Conservation (phyloP, 1,140 invertebrate genomes). For the Pseudachorutes palmiensis region DNA sequence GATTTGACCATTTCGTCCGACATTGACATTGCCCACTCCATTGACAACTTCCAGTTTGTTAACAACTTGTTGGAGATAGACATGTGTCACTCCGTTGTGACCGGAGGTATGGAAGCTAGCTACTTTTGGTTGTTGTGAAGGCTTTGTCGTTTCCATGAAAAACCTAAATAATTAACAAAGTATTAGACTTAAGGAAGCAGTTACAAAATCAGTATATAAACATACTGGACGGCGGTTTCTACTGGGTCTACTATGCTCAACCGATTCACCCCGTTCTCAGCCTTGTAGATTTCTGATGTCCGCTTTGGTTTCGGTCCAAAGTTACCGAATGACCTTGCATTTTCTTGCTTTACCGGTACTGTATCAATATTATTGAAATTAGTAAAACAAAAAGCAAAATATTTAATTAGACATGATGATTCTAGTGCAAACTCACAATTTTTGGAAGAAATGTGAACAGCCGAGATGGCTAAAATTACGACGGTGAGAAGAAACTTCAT, state of each 20-base stretch:
- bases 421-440: too few relatives aligned
- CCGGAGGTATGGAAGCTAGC: conserved; percentile 1
- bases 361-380: too few relatives aligned
- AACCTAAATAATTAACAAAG: background rate
- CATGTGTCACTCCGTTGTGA: conserved; percentile 8
- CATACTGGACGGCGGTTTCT: background rate
- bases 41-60: conserved; percentile 7
- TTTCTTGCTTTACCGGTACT: too few relatives aligned
- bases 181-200: background rate
- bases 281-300: background rate
- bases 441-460: too few relatives aligned
- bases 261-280: background rate
- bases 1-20: background rate
- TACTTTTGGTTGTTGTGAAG: background rate
- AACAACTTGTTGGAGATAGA: conserved; percentile 9
- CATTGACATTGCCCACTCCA: conserved; percentile 3
- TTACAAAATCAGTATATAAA: background rate
- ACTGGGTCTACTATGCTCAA: background rate
- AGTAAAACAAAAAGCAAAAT: too few relatives aligned
- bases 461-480: too few relatives aligned
- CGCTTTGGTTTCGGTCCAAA: background rate
- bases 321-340: background rate
- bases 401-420: too few relatives aligned
- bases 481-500: too few relatives aligned
- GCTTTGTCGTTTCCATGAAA: background rate